Percentiles rank a stretch among this genome's conserved stretches.
Conservation (phyloP, 2,797 vertebrate species). For the Intellagama lesueurii region DNA sequence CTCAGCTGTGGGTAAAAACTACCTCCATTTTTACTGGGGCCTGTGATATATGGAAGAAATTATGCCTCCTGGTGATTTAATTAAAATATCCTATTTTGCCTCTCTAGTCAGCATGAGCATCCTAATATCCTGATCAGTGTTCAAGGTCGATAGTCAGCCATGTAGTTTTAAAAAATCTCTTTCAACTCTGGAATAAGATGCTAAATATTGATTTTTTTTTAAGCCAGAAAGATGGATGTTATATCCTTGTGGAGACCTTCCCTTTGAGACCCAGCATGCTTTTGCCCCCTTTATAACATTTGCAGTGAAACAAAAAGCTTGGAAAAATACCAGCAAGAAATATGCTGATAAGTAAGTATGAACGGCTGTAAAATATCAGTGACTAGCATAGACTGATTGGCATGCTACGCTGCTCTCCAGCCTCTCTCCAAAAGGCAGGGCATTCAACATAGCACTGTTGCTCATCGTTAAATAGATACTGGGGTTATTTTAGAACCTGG, state of each 20-base stretch:
- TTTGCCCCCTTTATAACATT: slow-evolving; percentile 21
- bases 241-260: slow-evolving; percentile 30
- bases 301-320: slow-evolving; percentile 39
- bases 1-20: slow-evolving; percentile 9
- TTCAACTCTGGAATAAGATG: slow-evolving; percentile 62
- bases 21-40: not conserved
- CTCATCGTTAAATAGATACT: not conserved
- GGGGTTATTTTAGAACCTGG: not conserved
- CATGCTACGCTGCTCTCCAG: slow-evolving; percentile 10
- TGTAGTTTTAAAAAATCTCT: slow-evolving; percentile 49
- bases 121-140: slow-evolving; percentile 27
- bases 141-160: slow-evolving; percentile 67
- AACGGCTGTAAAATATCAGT: not conserved
- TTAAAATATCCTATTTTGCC: slow-evolving; percentile 43
- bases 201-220: slow-evolving; percentile 55
- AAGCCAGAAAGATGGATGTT: slow-evolving; percentile 46
- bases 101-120: slow-evolving; percentile 36
- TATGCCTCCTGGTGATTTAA: slow-evolving; percentile 77
- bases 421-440: not conserved
- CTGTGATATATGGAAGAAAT: slow-evolving; percentile 69
- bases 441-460: slow-evolving; percentile 1
- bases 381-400: not conserved
- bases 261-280: slow-evolving; percentile 26
- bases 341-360: not conserved
- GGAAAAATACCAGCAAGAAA: slow-evolving; percentile 31